Evolutionary conservation across 2,888 invertebrate species (phyloP).

Genomic region (Amblyjoppa fuscipennis): DNA sequence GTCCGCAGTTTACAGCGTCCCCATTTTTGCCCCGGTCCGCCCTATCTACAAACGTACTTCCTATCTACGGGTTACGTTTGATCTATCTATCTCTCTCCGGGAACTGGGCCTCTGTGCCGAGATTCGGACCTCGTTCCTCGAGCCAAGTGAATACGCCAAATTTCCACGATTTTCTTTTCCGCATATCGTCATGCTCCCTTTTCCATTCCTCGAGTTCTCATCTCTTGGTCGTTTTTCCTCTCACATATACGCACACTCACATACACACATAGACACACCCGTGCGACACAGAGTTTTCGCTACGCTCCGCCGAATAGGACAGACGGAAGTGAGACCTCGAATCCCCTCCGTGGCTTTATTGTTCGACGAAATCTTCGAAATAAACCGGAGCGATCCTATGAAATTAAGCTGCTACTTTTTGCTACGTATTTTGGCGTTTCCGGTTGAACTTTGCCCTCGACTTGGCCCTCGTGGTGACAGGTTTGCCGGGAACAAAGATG

Average conservation of each 20-base stretch:
- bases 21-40: neutral
- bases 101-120: slow-evolving; percentile 24
- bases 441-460: slow-evolving; percentile 42
- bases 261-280: slow-evolving; percentile 1
- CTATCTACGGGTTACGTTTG: slow-evolving; percentile 10
- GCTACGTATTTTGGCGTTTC: slow-evolving; percentile 38
- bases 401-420: slow-evolving; percentile 25
- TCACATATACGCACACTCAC: neutral
- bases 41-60: slow-evolving; percentile 7
- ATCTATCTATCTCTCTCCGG: neutral
- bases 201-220: slow-evolving; percentile 38
- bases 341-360: slow-evolving; percentile 9
- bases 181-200: slow-evolving; percentile 6
- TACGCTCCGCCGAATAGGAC: slow-evolving; percentile 26
- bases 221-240: slow-evolving; percentile 22
- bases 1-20: neutral
- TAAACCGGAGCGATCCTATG: neutral
- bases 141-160: slow-evolving; percentile 59
- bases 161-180: slow-evolving; percentile 47
- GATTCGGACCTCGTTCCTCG: slow-evolving; percentile 51
- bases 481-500: neutral
- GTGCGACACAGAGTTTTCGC: slow-evolving; percentile 10
- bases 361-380: slow-evolving; percentile 41
- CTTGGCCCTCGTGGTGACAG: neutral
- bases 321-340: slow-evolving; percentile 35